Percentiles rank a stretch among this genome's conserved stretches.
These are phyloP conservation scores for Cerceris ruficornis DNA, from an alignment of 2,888 invertebrate species.

Conservation along the genomic window DNA sequence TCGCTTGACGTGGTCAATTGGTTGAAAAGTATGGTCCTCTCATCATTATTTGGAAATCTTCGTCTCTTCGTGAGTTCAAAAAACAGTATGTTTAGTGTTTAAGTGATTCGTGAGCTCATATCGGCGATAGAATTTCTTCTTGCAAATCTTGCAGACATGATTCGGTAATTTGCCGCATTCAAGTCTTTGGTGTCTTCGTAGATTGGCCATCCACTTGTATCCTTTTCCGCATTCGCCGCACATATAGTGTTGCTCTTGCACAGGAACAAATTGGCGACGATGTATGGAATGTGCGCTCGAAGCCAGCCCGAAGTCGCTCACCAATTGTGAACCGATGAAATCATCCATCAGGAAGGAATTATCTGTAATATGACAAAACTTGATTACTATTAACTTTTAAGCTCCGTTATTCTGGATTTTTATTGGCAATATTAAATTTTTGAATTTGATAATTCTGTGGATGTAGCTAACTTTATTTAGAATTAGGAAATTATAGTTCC, in stretches of 20 bases:
- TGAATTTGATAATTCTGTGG: too few species aligned
- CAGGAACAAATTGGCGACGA: conserved; percentile 49
- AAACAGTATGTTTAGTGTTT: conserved; percentile 74
- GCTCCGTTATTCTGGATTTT: too few species aligned
- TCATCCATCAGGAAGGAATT: too few species aligned
- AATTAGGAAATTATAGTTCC: too few species aligned
- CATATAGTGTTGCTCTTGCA: conserved; percentile 74
- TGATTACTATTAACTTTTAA: too few species aligned
- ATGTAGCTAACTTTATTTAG: too few species aligned
- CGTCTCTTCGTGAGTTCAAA: not conserved
- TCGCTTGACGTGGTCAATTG: too few species aligned
- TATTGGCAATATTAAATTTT: too few species aligned
- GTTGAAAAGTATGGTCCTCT: too few species aligned
- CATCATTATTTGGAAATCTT: not conserved
- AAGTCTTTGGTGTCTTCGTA: conserved; percentile 78
- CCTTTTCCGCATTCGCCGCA: conserved; percentile 80
- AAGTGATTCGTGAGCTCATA: conserved; percentile 82
- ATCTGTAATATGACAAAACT: too few species aligned
- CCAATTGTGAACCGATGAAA: not conserved
- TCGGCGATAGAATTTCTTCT: conserved; percentile 81
- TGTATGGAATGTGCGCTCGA: not conserved
- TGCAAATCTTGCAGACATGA: conserved; percentile 76
- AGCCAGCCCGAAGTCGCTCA: not conserved
- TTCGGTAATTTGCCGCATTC: conserved; percentile 80
- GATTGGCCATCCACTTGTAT: conserved; percentile 80